Evolutionary conservation across 2,113 vertebrate species (phyloP), one percentile per base, ranked within the genome.

Genomic region (Oncorhynchus kisutch): DNA sequence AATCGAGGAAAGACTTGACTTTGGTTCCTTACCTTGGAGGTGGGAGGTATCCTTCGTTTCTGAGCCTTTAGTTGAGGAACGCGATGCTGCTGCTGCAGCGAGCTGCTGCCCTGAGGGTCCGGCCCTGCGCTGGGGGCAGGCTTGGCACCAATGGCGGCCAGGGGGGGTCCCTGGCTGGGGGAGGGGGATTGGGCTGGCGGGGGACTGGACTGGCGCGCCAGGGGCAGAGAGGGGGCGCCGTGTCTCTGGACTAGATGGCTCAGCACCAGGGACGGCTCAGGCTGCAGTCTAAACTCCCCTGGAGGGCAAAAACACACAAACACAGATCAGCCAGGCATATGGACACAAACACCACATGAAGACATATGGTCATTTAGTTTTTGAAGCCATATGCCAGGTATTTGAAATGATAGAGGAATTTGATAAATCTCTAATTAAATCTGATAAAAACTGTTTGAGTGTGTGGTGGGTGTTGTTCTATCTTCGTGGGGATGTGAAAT

Each of bases 271-370:
- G 97, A 99, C 11, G 97, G 97, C 73, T 99, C 96, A 65, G 97
- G 97, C 85, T 99, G 97, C 84, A 95, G 93, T 82, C 96, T 96
- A 88, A 99, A 98, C 88, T 98, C 97, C 93, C 92, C 92, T 94
- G 72, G 16, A 64, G 60, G 39, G 39, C 9, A 9, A 9, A 66
- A 29, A 68, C 49, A 74, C 5, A 72, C 8, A 73, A 45, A 45
- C 9, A 45, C 29, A 45, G 27, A 67, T 67, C 24, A 68, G 27
- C 39, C 9, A 45, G 39, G 39, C 39, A 45, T 45, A 12, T 45
- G 8, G 39, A 45, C 31, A 39, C 25, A 67, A 31, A 66, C 22
- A 16, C 25, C 8, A 70, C 22, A 20, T 9, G 0, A 39, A 75
- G 29, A 70, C 16, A 31, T 29, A 54, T 1, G n/a, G 14, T 69